Evolutionary conservation across 2,888 invertebrate genomes (phyloP).

Genomic region (Ennomos quercinarius): DNA sequence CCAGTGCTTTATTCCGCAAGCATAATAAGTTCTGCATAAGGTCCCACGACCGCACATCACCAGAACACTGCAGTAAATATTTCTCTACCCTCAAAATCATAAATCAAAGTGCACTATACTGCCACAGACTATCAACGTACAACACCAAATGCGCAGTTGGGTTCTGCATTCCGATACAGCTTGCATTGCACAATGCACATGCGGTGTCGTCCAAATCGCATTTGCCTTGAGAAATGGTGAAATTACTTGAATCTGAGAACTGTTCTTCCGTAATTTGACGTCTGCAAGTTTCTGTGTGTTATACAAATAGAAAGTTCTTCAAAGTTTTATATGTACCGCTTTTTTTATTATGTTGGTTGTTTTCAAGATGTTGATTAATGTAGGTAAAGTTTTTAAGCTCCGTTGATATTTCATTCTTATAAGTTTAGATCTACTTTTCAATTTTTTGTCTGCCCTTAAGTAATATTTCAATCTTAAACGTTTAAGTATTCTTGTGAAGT

Average conservation of each 20-base stretch:
- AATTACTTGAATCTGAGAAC: conserved; percentile 20
- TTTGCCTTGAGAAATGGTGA: conserved; percentile 23
- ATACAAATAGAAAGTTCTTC: conserved; percentile 1
- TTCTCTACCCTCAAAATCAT: conserved; percentile 24
- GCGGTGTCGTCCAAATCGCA: conserved; percentile 24
- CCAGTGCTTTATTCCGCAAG: not conserved
- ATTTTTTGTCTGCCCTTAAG: not conserved
- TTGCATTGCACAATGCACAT: conserved; percentile 21
- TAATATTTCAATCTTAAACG: too few relatives aligned
- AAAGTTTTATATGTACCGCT: not conserved
- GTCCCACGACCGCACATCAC: conserved; percentile 4
- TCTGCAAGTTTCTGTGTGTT: conserved; percentile 6
- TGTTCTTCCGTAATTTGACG: conserved; percentile 11
- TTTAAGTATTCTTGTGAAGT: too few relatives aligned
- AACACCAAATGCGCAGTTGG: conserved; percentile 16
- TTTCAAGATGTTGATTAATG: not conserved
- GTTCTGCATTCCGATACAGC: conserved; percentile 23
- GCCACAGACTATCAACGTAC: conserved; percentile 24
- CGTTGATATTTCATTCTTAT: too few relatives aligned
- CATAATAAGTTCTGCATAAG: not conserved
- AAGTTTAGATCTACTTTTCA: too few relatives aligned
- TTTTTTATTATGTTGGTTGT: conserved; percentile 5
- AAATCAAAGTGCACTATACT: conserved; percentile 21
- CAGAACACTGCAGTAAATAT: conserved; percentile 13
- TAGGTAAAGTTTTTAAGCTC: not conserved